phyloP scores from a whole-genome alignment of 2,888 invertebrate genomes.

The Melinopterus prodromus region DNA sequence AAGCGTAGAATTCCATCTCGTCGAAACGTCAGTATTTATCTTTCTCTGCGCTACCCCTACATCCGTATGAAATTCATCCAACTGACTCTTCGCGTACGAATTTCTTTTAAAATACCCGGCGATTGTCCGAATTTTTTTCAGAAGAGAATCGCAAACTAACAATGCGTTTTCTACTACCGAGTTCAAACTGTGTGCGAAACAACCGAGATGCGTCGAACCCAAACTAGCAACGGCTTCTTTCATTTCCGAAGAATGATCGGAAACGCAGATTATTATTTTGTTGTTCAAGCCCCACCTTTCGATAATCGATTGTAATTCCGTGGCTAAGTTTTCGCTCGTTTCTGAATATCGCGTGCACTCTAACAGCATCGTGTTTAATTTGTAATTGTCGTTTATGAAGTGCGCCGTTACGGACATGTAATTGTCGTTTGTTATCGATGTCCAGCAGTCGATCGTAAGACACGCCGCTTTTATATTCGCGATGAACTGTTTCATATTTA shows the following conservation, averaged over 20 bases:
- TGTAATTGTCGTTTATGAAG: conserved; percentile 45
- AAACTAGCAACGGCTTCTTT: conserved; percentile 18
- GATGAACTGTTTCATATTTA: conserved; percentile 32
- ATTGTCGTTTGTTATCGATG: conserved; percentile 47
- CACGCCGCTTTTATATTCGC: conserved; percentile 39
- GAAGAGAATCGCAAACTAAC: neutral
- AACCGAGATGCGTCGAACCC: conserved; percentile 29
- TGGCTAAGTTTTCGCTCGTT: conserved; percentile 44
- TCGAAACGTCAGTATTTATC: neutral
- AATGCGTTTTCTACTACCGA: conserved; percentile 25
- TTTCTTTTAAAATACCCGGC: conserved; percentile 24
- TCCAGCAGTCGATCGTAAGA: conserved; percentile 51
- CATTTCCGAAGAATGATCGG: conserved; percentile 21
- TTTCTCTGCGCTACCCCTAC: neutral
- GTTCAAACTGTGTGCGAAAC: conserved; percentile 30
- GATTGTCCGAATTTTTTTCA: conserved; percentile 26
- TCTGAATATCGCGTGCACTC: conserved; percentile 36
- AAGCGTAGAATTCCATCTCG: conserved; percentile 25
- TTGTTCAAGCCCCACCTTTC: conserved; percentile 45
- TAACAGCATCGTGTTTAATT: conserved; percentile 43
- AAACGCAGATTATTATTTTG: conserved; percentile 46
- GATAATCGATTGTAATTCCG: conserved; percentile 41
- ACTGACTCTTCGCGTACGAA: conserved; percentile 15
- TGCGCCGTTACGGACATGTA: conserved; percentile 47
- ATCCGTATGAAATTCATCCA: neutral